Evolutionary conservation across 2,888 invertebrate species (phyloP).

Genomic region (Leuctra nigra): DNA sequence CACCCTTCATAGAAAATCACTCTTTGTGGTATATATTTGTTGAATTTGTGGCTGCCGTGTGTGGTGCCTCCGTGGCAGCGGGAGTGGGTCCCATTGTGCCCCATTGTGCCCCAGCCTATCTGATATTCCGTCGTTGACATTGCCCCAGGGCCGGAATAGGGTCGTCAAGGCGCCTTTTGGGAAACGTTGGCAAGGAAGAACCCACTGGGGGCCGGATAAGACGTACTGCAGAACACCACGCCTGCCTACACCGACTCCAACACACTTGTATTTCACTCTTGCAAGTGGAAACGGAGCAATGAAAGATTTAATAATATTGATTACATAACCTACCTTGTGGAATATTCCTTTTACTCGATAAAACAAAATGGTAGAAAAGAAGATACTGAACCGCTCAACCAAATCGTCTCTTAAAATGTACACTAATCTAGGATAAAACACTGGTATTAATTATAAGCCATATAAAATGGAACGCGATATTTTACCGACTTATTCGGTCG

Average conservation of each 20-base stretch:
- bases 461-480: too few relatives aligned
- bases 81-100: not conserved
- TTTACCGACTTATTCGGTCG: too few relatives aligned
- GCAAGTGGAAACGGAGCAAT: too few relatives aligned
- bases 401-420: too few relatives aligned
- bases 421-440: too few relatives aligned
- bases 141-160: conserved; percentile 8
- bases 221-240: not conserved
- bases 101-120: not conserved
- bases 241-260: not conserved
- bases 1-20: conserved; percentile 6
- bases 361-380: too few relatives aligned
- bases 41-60: not conserved
- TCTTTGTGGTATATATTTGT: not conserved
- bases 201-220: not conserved
- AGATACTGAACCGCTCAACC: too few relatives aligned
- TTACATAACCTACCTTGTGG: too few relatives aligned
- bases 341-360: too few relatives aligned
- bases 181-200: not conserved
- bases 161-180: conserved; percentile 1
- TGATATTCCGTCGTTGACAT: not conserved
- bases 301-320: too few relatives aligned
- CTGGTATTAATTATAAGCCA: too few relatives aligned
- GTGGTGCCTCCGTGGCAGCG: not conserved
- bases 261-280: not conserved